Conservation (phyloP, 2,888 invertebrate species). For the Pocota personata region DNA sequence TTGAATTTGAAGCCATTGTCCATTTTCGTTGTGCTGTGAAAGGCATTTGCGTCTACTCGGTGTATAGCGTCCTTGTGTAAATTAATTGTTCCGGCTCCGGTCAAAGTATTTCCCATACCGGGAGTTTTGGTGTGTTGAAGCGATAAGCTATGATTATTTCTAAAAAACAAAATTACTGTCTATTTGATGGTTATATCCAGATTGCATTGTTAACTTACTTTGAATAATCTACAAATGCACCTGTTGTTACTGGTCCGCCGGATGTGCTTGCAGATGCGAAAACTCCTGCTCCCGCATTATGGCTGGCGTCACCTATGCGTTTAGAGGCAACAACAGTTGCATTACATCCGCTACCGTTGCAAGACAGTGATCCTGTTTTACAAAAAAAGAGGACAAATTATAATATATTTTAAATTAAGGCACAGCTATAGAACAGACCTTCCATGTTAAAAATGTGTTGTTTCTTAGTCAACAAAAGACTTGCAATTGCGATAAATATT, state of each 20-base stretch:
- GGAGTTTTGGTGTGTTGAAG: slow-evolving; percentile 46
- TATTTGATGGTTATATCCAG: neutral
- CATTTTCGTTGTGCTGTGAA: slow-evolving; percentile 54
- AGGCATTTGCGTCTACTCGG: slow-evolving; percentile 64
- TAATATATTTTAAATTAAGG: neutral
- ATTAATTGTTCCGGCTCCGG: slow-evolving; percentile 49
- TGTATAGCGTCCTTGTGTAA: slow-evolving; percentile 22
- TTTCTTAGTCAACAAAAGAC: neutral
- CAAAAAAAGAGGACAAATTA: neutral
- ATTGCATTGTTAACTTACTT: neutral
- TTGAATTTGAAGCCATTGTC: slow-evolving; percentile 65
- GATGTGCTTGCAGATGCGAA: slow-evolving; percentile 44
- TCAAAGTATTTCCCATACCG: slow-evolving; percentile 34
- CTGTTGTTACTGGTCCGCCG: slow-evolving; percentile 50
- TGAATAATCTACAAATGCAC: slow-evolving; percentile 36
- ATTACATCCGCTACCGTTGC: slow-evolving; percentile 17
- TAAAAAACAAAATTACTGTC: neutral
- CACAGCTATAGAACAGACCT: neutral
- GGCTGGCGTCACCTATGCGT: slow-evolving; percentile 28
- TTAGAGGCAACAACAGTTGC: slow-evolving; percentile 4
- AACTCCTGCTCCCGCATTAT: slow-evolving; percentile 40
- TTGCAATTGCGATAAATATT: neutral
- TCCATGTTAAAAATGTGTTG: neutral
- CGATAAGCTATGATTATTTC: slow-evolving; percentile 52
- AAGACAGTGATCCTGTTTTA: slow-evolving; percentile 11